Evolutionary conservation across 1,140 invertebrate species (phyloP).

Genomic region (Aphelinus certus): DNA sequence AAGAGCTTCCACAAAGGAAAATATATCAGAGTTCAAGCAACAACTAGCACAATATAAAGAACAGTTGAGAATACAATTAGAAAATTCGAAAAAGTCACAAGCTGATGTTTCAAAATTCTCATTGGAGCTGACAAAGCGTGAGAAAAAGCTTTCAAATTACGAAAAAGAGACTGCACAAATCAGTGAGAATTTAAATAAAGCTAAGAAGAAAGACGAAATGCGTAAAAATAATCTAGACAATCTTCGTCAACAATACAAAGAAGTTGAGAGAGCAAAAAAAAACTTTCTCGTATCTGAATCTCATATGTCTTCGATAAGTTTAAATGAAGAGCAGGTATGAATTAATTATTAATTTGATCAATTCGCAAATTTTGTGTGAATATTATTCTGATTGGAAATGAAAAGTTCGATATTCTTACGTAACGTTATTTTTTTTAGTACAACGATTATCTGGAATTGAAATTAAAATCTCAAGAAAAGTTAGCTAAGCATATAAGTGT

Average conservation of each 20-base stretch:
- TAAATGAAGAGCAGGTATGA: constrained; percentile 85
- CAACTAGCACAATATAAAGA: neutral
- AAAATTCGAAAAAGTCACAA: constrained; percentile 4
- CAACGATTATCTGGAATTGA: constrained; percentile 89
- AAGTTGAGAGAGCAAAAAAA: constrained; percentile 77
- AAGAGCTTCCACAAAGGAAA: constrained; percentile 1
- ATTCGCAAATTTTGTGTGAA: neutral
- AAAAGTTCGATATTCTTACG: neutral
- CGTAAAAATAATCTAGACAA: constrained; percentile 84
- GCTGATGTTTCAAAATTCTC: neutral
- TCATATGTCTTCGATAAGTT: constrained; percentile 81
- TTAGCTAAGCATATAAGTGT: constrained; percentile 70
- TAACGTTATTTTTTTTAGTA: constrained; percentile 67
- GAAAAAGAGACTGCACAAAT: constrained; percentile 89
- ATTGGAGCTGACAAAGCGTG: constrained; percentile 88
- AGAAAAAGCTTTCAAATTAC: constrained; percentile 89
- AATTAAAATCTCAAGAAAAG: constrained; percentile 87
- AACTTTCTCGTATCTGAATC: constrained; percentile 81
- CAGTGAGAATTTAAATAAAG: constrained; percentile 85
- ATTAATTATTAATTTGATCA: neutral
- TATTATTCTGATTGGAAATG: constrained; percentile 8
- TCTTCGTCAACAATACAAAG: constrained; percentile 81
- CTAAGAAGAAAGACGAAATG: constrained; percentile 83
- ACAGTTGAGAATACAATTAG: neutral
- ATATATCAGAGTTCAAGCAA: neutral